These are phyloP conservation scores for Asbolus verrucosus DNA, from an alignment of 1,140 invertebrate genomes.

Conservation along the genomic window DNA sequence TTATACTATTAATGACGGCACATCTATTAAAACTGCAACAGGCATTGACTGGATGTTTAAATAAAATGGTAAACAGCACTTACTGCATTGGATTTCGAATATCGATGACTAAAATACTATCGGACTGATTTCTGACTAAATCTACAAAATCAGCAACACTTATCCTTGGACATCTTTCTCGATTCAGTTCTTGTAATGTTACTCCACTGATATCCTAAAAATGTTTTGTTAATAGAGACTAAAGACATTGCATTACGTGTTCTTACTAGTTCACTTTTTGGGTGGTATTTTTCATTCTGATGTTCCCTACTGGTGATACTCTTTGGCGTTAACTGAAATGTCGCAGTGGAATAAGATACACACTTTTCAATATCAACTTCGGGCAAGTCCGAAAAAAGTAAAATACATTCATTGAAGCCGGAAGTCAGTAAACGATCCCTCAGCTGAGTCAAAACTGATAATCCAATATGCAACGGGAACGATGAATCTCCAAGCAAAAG, in stretches of 20 bases:
- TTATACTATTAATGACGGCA: constrained; percentile 83
- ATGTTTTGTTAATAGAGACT: constrained; percentile 51
- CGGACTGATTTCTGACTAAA: constrained; percentile 74
- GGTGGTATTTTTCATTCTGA: constrained; percentile 62
- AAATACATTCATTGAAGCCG: constrained; percentile 97
- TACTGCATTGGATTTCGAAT: constrained; percentile 80
- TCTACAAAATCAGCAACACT: constrained; percentile 86
- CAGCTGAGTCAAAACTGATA: constrained; percentile 92
- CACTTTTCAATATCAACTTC: constrained; percentile 96
- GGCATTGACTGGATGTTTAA: too few species aligned
- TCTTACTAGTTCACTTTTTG: constrained; percentile 40
- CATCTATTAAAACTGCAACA: constrained; percentile 83
- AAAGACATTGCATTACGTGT: not conserved
- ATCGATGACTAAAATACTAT: constrained; percentile 82
- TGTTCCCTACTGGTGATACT: constrained; percentile 89
- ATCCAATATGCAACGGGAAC: constrained; percentile 94
- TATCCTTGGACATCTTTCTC: constrained; percentile 84
- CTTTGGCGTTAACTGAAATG: constrained; percentile 87
- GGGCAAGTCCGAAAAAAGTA: constrained; percentile 97
- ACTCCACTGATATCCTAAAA: constrained; percentile 80
- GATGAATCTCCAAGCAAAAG: constrained; percentile 92
- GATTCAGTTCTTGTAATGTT: constrained; percentile 74
- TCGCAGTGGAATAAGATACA: constrained; percentile 88
- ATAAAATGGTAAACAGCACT: constrained; percentile 56
- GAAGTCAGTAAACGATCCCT: constrained; percentile 85